Evolutionary conservation across 2,888 invertebrate genomes (phyloP).

Genomic region (Corbicula japonica): DNA sequence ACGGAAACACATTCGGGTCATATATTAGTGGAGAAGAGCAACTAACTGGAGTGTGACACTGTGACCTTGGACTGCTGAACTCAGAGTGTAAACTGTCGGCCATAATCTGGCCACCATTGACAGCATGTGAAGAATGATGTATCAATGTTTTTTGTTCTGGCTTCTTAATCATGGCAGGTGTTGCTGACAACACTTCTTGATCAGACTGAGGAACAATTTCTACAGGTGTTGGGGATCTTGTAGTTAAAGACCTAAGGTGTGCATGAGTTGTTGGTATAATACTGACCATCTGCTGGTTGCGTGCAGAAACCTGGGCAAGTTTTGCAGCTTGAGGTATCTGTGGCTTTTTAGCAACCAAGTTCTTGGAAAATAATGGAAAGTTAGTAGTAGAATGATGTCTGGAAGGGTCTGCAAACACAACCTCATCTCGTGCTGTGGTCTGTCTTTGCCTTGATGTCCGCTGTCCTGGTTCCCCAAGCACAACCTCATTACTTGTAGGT

Average conservation of each 20-base stretch:
- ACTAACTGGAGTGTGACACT: slow-evolving; percentile 6
- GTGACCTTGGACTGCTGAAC: slow-evolving; percentile 19
- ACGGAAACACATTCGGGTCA: slow-evolving; percentile 73
- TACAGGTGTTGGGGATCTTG: slow-evolving; percentile 37
- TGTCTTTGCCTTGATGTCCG: slow-evolving; percentile 36
- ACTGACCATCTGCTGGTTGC: slow-evolving; percentile 26
- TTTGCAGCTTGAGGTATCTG: slow-evolving; percentile 41
- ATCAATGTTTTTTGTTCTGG: too few species aligned
- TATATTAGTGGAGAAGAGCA: background rate
- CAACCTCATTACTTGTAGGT: slow-evolving; percentile 55
- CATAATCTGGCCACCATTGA: too few species aligned
- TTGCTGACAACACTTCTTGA: too few species aligned
- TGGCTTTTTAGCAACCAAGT: slow-evolving; percentile 38
- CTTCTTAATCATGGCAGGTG: too few species aligned
- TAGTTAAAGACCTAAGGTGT: background rate
- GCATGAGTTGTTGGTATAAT: slow-evolving; percentile 8
- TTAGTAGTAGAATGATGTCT: slow-evolving; percentile 62
- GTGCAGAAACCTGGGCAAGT: slow-evolving; percentile 33
- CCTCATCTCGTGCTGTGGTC: slow-evolving; percentile 55
- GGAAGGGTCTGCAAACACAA: slow-evolving; percentile 35
- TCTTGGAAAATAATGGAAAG: slow-evolving; percentile 72
- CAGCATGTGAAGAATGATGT: too few species aligned
- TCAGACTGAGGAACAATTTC: slow-evolving; percentile 16
- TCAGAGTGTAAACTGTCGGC: too few species aligned
- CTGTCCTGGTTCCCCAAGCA: slow-evolving; percentile 32